These are phyloP conservation scores for Sminthurides aquaticus DNA, from an alignment of 2,888 invertebrate genomes.

Conservation along the genomic window DNA sequence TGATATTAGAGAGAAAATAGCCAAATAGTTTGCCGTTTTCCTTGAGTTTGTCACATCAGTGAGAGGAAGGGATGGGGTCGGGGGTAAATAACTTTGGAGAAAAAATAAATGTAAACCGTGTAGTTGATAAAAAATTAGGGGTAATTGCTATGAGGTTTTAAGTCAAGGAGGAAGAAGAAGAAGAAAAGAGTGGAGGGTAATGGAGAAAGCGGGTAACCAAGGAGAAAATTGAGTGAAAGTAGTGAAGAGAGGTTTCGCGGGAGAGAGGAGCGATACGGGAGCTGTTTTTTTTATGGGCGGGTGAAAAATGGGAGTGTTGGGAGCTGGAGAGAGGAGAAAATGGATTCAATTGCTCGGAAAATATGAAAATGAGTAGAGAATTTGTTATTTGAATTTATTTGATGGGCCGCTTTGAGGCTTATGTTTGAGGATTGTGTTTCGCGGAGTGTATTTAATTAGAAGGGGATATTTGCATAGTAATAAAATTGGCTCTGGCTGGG, in stretches of 20 bases:
- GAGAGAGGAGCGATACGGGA: not conserved
- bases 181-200: not conserved
- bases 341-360: constrained; percentile 24
- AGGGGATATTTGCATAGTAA: not conserved
- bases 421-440: no score
- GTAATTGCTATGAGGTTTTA: constrained; percentile 35
- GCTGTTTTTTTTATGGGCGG: not conserved
- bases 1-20: not conserved
- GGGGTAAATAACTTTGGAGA: not conserved
- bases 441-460: not conserved
- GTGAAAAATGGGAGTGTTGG: not conserved
- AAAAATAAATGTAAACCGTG: not conserved
- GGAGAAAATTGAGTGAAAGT: not conserved
- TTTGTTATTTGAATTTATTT: not conserved
- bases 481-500: no score
- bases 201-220: constrained; percentile 1
- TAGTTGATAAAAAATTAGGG: constrained; percentile 40
- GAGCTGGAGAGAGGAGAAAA: not conserved
- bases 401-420: not conserved
- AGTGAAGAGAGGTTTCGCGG: not conserved
- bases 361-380: constrained; percentile 24
- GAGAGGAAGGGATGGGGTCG: not conserved
- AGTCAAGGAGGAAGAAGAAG: constrained; percentile 10
- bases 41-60: not conserved
- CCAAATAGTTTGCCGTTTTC: not conserved